phyloP scores from a whole-genome alignment of 1,140 invertebrate species.

The Calliphora vicina region DNA sequence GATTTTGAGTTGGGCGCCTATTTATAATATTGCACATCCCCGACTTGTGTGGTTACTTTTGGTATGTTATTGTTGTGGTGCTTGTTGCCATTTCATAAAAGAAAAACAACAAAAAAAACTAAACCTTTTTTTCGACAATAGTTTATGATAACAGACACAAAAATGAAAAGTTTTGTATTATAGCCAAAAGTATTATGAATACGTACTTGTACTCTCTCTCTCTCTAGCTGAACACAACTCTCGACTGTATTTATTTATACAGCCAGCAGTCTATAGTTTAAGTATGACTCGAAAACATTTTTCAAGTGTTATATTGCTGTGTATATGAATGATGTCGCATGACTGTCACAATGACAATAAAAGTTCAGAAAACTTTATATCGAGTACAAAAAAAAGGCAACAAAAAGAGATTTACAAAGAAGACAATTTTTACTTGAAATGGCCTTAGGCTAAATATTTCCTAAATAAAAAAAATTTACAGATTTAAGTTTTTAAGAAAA shows the following conservation, averaged over 20 bases:
- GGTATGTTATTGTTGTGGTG: not conserved
- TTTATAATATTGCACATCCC: not conserved
- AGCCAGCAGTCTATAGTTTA: not conserved
- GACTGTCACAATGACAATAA: constrained; percentile 1
- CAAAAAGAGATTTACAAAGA: not conserved
- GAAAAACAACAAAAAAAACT: not conserved
- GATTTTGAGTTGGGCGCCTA: no score
- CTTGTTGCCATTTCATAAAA: not conserved
- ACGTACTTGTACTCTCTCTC: not conserved
- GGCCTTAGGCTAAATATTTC: not conserved
- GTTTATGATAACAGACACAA: constrained; percentile 8
- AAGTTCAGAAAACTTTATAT: not conserved
- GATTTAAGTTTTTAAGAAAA: no score
- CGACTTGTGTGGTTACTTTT: not conserved
- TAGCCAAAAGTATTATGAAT: not conserved
- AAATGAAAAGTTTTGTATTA: constrained; percentile 6
- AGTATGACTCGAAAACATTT: not conserved
- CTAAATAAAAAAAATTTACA: not conserved
- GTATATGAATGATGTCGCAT: not conserved
- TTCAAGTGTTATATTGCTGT: not conserved
- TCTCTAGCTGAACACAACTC: no score
- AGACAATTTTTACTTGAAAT: not conserved
- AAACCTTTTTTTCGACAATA: not conserved
- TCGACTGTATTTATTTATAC: not conserved
- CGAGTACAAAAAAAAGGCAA: not conserved